Base-by-base conservation (phyloP, 2,888 invertebrate species). In the Spicauda simplicius region DNA sequence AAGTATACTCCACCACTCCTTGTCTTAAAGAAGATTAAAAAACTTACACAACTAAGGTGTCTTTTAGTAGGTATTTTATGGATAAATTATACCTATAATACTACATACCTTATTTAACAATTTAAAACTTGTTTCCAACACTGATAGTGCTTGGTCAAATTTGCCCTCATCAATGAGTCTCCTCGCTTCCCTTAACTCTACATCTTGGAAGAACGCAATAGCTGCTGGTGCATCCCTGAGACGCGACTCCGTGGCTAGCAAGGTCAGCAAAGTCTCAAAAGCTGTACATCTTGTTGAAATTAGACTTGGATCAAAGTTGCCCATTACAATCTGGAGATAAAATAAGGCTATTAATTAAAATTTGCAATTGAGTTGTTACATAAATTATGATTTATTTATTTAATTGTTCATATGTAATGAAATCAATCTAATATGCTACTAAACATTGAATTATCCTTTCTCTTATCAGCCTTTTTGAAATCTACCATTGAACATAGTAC, bases 291-390 rank as follows among this genome's bases (percentile, higher is more conserved):
- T 90, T 50, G 93, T 90, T 3, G 94, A 94, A 77, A 96, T 96
- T 59, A 96, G 83, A 73, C 94, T 95, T 14, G 95, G 94, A 61
- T 95, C 95, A 79, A 96, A 97, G 80, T 97, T 97, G 0, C 96
- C 96, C 73, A 95, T 85, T 5, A 96, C 79, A 70, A 94, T 94
- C 94, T 94, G 87, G 67, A 89, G 88, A 73, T 18, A 30, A 50
- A 18, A 50, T 37, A 4, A 37, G 1, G 2, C 6, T 37, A 37
- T 12, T 37, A 12, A 12, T 12, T 6, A 33, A 33, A 8, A 8
- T 1, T 33, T 6, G 14, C 41, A 41, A 41, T 41, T 12, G 4
- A 41, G 1, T 25, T 5, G 25, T 2, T n/a, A n/a, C n/a, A n/a
- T n/a, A n/a, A n/a, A n/a, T n/a, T n/a, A n/a, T n/a, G n/a, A n/a